Base-by-base conservation (phyloP, 1,140 invertebrate genomes). In the Drosophila auraria region DNA sequence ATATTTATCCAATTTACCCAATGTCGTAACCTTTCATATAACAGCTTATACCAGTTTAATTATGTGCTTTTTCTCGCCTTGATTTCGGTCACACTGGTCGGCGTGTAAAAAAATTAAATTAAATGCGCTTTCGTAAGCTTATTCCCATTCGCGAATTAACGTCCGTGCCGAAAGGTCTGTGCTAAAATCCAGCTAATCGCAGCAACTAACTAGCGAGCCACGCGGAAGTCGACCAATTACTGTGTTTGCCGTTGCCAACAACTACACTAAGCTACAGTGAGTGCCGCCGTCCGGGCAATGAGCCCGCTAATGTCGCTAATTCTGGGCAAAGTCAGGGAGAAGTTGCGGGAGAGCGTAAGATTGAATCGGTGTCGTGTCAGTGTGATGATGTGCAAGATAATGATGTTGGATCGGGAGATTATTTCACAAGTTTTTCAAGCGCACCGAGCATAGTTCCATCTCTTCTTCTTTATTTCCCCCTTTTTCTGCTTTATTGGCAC, bases 341-440 rank as follows among this genome's bases (percentile, higher is more conserved):
- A 75, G 36, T 74, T 87, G 47, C 68, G 70, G 61, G 68, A 82
- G 72, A 78, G 78, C 61, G 83, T 89, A 89, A 81, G 83, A 68
- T 49, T 59, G 65, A 40, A 17, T 57, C 27, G 25, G 33, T 47
- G 42, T 30, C 9, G n/a, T 80, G 36, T 83, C 30, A 72, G 53
- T 51, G 33, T 63, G 20, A 64, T 53, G 38, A 66, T 45, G 40
- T 5, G 25, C 56, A 54, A 76, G 61, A 64, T 64, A 65, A 51
- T 59, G 72, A 59, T 57, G 44, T 66, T 54, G 49, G 23, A 33
- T 56, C 51, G 56, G 59, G 57, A 54, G 72, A 81, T 89, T 74
- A 87, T 87, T 87, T 87, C 83, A 89, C 83, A 68, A 87, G 51
- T 87, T 83, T 78, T 71, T 65, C 51, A 54, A 44, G 60, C 17